phyloP scores from a whole-genome alignment of 1,140 invertebrate species.

The Chelonus insularis region DNA sequence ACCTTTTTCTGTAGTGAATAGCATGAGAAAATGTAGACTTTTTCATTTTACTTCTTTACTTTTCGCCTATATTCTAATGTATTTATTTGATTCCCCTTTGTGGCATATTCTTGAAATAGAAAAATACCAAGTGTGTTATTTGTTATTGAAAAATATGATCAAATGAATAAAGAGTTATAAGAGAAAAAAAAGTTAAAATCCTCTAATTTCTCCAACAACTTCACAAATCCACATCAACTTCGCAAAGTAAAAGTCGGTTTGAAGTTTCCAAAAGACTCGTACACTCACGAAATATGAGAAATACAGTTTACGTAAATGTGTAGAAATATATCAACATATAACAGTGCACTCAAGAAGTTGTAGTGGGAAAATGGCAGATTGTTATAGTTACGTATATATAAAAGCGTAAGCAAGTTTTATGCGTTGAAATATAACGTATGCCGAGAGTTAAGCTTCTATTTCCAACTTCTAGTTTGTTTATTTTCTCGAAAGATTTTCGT shows the following conservation, averaged over 20 bases:
- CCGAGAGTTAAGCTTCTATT: constrained; percentile 1
- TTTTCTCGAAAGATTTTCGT: constrained; percentile 17
- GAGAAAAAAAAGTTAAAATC: too few species aligned
- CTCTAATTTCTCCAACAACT: too few species aligned
- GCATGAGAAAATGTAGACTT: constrained; percentile 7
- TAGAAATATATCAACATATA: neutral
- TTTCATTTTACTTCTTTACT: neutral
- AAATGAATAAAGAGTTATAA: too few species aligned
- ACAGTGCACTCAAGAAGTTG: neutral
- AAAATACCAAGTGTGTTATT: too few species aligned
- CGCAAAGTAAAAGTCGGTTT: too few species aligned
- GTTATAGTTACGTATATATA: neutral
- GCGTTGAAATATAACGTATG: constrained; percentile 5
- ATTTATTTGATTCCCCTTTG: too few species aligned
- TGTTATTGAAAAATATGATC: too few species aligned
- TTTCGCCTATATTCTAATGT: too few species aligned
- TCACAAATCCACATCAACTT: too few species aligned
- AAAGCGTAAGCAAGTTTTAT: neutral
- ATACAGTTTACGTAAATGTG: neutral
- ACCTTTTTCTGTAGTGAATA: neutral
- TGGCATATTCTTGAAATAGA: too few species aligned
- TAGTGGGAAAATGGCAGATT: constrained; percentile 1
- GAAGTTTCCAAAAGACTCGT: too few species aligned
- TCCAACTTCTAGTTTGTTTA: constrained; percentile 11
- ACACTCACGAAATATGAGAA: too few species aligned